Evolutionary conservation across 2,888 invertebrate species (phyloP), one percentile per base, ranked within the genome.

Genomic region (Drosophila mimica): DNA sequence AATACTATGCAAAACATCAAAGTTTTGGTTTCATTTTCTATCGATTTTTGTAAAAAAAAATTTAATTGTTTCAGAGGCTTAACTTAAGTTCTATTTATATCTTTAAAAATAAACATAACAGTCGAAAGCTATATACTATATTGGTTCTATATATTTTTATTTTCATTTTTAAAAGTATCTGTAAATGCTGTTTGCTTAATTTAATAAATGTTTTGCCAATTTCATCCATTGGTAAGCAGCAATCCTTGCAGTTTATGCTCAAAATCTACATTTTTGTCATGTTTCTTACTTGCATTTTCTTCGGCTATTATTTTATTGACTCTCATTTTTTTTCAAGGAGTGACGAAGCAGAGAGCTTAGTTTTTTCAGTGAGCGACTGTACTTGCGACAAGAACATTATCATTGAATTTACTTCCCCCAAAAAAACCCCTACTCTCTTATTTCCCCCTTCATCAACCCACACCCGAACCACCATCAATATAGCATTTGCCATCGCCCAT

Each of bases 321-420:
- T 25, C 2, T 25, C 25, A 25, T 25, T 25, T 25, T 4, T 52
- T 69, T 69, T 57, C 34, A 31, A 20, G 54, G 51, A 67, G 56
- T 65, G 58, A 59, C 51, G 73, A 72, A 48, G 54, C n/a, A 56
- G 4, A 46, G 54, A 58, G 52, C 30, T 67, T 64, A 63, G 86
- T 74, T 86, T 83, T 82, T 88, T 83, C 57, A 25, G 25, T 46
- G 31, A 84, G 57, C 46, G 60, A 85, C 90, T 85, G 85, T 85
- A 85, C 84, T 69, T 70, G 62, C 33, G 61, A 62, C 53, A 80
- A 46, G 7, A 36, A 72, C 76, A 85, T 85, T 79, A 72, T 72
- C 62, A 69, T 67, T 65, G 61, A 60, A 64, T 73, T 77, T 58
- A 62, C 17, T 56, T 46, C 15, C 46, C 17, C 25, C 46, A 25